Evolutionary conservation across 2,113 vertebrate species (phyloP), one percentile per base, ranked within the genome.

Genomic region (Pithys albifrons): DNA sequence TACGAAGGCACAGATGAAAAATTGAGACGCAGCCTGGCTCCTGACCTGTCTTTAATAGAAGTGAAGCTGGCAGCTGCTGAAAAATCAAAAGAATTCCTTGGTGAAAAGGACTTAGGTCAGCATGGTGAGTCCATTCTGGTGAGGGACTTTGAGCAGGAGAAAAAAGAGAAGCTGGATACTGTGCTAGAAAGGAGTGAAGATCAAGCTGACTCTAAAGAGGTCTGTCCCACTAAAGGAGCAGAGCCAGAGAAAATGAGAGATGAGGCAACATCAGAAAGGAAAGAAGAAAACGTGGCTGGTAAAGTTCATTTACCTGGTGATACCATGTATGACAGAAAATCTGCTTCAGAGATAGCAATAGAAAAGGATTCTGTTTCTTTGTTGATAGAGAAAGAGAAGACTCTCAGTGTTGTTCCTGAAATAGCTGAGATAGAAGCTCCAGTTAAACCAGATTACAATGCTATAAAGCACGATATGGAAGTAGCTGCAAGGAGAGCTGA

Each of bases 31-130:
- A 97, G 98, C 66, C 51, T 98, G 8, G 93, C 97, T 48, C 97
- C 98, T 0, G 98, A 98, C 84, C 96, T 98, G 33, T 98, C 98
- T 24, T 75, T 98, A 88, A 98, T 98, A 91, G 98, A 98, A 97
- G 97, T 98, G 61, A 98, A 98, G 81, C 87, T 98, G 72, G 98
- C 98, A 76, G 98, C 98, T 55, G 98, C 98, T 6, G 98, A 98
- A 69, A 98, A 98, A 91, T 97, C 97, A 1, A 98, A 97, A 94
- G 97, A 98, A 51, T 91, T 97, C 35, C 61, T 91, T 28, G 23
- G 86, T 58, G 98, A 97, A 49, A 97, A 96, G 89, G 97, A 98
- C 62, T 31, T 77, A 39, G 55, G 95, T 35, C 91, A 94, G 8
- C 94, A 48, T 62, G 83, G 51, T 66, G 98, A 98, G 45, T 85